A percentile compares a stretch with the other conserved stretches of the same genome.
Conservation (phyloP, 2,888 invertebrate species). For the Pyrgus malvae region DNA sequence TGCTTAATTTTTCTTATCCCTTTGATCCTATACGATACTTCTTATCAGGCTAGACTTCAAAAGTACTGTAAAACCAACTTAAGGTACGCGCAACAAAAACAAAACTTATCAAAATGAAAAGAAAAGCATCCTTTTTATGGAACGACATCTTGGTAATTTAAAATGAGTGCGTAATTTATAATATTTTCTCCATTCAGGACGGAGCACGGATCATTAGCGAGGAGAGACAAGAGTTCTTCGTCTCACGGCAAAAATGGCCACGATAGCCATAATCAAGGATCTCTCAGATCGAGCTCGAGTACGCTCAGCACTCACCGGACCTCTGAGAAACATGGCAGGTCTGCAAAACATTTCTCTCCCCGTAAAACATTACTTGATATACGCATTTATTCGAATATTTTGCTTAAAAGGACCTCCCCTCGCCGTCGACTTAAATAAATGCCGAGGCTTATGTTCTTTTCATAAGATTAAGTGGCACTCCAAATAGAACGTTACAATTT, state of each 20-base stretch:
- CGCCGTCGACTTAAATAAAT: constrained; percentile 27
- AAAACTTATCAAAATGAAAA: no score
- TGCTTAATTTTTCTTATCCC: no score
- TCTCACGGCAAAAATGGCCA: constrained; percentile 60
- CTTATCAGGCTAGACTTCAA: no score
- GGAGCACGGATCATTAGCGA: constrained; percentile 70
- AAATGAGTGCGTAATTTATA: not conserved
- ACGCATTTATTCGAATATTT: constrained; percentile 20
- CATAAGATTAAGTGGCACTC: constrained; percentile 28
- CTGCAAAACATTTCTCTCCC: constrained; percentile 27
- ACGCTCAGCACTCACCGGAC: constrained; percentile 81
- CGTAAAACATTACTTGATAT: constrained; percentile 17
- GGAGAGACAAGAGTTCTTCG: constrained; percentile 65
- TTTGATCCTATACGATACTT: no score
- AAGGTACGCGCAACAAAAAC: no score
- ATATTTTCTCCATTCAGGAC: constrained; percentile 44
- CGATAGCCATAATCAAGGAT: constrained; percentile 73
- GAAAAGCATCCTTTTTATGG: no score
- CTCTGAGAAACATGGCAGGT: constrained; percentile 76
- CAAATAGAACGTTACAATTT: constrained; percentile 32
- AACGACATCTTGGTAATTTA: not conserved
- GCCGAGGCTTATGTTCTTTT: constrained; percentile 28
- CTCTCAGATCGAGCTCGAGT: constrained; percentile 82
- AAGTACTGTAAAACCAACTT: no score
- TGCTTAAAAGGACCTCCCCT: constrained; percentile 23